Base-by-base conservation (phyloP, 2,797 vertebrate genomes). In the Pseudochaenichthys georgianus region DNA sequence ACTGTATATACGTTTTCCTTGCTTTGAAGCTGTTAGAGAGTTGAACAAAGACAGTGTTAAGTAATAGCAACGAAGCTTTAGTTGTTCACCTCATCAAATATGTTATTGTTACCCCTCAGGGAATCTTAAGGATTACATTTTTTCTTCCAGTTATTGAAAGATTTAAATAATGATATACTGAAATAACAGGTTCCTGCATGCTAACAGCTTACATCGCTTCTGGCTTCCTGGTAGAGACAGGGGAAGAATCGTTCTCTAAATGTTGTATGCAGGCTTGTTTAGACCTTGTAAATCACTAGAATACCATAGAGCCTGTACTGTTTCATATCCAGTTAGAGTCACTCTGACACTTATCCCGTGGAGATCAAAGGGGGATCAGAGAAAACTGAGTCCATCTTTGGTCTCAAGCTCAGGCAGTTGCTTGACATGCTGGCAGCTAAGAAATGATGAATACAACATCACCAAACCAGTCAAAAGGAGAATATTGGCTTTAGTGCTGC, bases 311-410 rank as follows among this genome's bases (percentile, higher is more conserved):
- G 63, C 46, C 23, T 31, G 54, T 51, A 11, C 19, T 78, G 66
- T 59, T 85, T 72, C 54, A 54, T 51, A 77, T 70, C 50, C 59
- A 53, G 75, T 77, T 71, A 64, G 57, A 66, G 70, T 17, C 64
- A 64, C 62, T 70, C 73, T 89, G 87, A 84, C 80, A 46, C 50
- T 66, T 21, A 80, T 86, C 90, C 90, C 88, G 80, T 70, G 68
- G 59, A 86, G 88, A 84, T 89, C 86, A 87, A 72, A 23, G 65
- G 51, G 82, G 51, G 75, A 85, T 81, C 78, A 48, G 72, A 80
- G 72, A 88, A 83, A 80, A 79, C 75, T 68, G 78, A 86, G 77
- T 83, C 83, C 84, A 85, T 86, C 81, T 77, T 72, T 78, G 76
- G 77, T 70, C 73, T 81, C 47, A 59, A 78, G 84, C 69, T 75